These are phyloP conservation scores for Geococcyx californianus DNA, from an alignment of 2,113 vertebrate genomes.

Conservation along the genomic window DNA sequence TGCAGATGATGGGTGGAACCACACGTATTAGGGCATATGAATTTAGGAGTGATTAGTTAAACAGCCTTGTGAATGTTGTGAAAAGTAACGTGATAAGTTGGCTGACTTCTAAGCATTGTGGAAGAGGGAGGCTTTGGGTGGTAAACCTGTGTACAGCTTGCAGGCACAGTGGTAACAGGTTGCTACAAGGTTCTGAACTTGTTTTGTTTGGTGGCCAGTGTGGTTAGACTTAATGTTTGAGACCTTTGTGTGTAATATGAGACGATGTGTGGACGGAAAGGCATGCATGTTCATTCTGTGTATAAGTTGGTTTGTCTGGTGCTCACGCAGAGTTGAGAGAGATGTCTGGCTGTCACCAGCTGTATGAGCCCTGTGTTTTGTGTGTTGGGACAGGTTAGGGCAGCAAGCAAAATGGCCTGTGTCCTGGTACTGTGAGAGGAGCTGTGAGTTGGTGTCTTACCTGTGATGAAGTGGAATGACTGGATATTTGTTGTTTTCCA, in stretches of 20 bases:
- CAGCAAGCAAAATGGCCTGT: rapidly evolving
- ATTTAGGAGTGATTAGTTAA: not conserved
- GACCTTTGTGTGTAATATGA: conserved; percentile 5
- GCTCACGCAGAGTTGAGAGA: not conserved
- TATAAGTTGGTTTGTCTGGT: not conserved
- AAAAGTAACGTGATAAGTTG: not conserved
- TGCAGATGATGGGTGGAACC: not conserved
- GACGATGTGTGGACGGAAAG: conserved; percentile 1
- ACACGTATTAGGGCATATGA: not conserved
- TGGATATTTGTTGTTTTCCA: not conserved
- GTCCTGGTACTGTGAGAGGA: not conserved
- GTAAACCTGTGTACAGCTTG: not conserved
- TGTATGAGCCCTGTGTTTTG: not conserved
- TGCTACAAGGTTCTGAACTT: conserved; percentile 31
- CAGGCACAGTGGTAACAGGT: not conserved
- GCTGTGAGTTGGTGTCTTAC: not conserved
- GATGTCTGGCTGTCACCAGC: not conserved
- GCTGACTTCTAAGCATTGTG: not conserved
- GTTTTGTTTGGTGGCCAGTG: not conserved
- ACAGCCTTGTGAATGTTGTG: not conserved
- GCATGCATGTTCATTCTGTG: not conserved
- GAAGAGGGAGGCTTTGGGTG: not conserved
- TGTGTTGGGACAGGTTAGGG: not conserved
- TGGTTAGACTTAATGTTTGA: not conserved
- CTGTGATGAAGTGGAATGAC: not conserved